Percentiles rank a stretch among this genome's conserved stretches.
Evolutionary conservation across 2,888 invertebrate genomes (phyloP).

Genomic region (Torymus texanus): DNA sequence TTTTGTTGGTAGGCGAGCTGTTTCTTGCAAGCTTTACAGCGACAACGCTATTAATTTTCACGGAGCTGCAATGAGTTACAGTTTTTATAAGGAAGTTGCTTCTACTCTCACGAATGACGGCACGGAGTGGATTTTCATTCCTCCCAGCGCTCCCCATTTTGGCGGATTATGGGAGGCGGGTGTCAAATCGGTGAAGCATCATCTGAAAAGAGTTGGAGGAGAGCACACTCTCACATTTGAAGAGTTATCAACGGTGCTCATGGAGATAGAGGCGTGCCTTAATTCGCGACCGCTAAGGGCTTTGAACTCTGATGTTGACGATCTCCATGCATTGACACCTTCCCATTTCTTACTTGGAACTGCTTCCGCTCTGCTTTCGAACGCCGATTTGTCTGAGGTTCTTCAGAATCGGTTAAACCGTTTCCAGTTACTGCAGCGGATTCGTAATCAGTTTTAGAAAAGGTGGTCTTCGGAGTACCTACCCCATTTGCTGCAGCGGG

Average conservation of each 20-base stretch:
- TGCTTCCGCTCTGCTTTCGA: neutral
- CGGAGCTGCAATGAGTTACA: no score
- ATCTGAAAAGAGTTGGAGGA: neutral
- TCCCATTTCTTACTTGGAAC: neutral
- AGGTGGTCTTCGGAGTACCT: neutral
- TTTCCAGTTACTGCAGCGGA: neutral
- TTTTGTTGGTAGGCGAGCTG: no score
- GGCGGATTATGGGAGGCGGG: constrained; percentile 63
- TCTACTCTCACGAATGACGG: constrained; percentile 38
- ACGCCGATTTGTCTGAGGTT: neutral
- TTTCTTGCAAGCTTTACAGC: neutral
- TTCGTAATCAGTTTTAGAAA: neutral
- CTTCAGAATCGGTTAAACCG: neutral
- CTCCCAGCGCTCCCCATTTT: constrained; percentile 58
- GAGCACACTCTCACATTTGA: constrained; percentile 36
- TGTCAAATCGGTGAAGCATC: constrained; percentile 51
- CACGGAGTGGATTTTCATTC: constrained; percentile 63
- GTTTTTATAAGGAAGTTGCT: constrained; percentile 17
- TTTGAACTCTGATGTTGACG: neutral
- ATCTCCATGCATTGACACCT: neutral
- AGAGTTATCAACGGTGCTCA: constrained; percentile 4
- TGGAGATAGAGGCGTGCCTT: constrained; percentile 2
- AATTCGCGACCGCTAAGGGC: neutral
- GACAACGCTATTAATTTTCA: neutral
- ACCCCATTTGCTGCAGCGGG: neutral